These are phyloP conservation scores for Callipepla squamata DNA, from an alignment of 2,113 vertebrate genomes.

Conservation along the genomic window DNA sequence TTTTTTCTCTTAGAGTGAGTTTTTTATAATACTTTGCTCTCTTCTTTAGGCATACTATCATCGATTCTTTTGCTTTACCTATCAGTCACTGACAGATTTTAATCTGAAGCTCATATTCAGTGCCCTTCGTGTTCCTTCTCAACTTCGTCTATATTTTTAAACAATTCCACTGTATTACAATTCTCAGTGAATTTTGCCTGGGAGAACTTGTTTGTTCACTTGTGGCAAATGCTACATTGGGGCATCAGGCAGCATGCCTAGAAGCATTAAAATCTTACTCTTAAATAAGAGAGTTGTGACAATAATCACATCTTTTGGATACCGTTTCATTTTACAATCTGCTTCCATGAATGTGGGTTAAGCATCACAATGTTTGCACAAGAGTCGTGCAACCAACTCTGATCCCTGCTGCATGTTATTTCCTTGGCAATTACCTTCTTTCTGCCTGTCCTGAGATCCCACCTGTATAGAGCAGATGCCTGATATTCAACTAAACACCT, in stretches of 20 bases:
- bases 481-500: neutral
- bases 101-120: neutral
- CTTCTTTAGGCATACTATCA: constrained; percentile 5
- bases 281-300: neutral
- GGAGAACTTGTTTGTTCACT: neutral
- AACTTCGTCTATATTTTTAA: neutral
- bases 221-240: neutral
- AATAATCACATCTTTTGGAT: neutral
- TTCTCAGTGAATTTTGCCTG: neutral
- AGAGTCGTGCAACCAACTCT: neutral
- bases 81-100: constrained; percentile 5
- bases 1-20: neutral
- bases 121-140: neutral
- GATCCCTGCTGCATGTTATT: neutral
- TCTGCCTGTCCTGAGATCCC: neutral
- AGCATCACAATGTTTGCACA: neutral
- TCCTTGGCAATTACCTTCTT: neutral
- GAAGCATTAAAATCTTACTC: neutral
- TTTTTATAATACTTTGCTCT: neutral
- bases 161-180: neutral
- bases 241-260: fast-evolving
- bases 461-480: neutral
- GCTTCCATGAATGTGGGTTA: neutral
- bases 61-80: neutral
- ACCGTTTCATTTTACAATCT: neutral